Evolutionary conservation across 2,888 invertebrate genomes (phyloP).

Genomic region (Macrophya alboannulata): DNA sequence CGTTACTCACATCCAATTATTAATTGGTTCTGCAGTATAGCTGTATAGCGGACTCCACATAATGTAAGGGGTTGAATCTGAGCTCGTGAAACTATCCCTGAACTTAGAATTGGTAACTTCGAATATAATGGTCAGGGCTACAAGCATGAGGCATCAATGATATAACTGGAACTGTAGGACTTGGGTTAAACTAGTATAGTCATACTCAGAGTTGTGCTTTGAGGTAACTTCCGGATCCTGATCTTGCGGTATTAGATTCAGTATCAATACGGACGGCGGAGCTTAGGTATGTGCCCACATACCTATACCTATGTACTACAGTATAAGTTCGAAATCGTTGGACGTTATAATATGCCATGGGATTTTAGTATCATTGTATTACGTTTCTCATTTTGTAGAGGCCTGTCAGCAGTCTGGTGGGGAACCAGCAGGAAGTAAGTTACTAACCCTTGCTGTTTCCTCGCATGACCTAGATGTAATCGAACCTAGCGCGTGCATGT

Average conservation of each 20-base stretch:
- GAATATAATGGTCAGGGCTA: conserved; percentile 14
- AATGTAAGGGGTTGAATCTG: background rate
- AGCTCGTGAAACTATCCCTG: background rate
- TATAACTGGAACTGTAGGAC: background rate
- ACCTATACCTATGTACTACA: background rate
- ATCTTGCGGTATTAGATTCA: background rate
- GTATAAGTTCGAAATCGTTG: background rate
- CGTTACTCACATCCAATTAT: background rate
- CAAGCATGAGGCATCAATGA: background rate
- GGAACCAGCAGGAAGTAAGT: background rate
- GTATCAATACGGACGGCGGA: background rate
- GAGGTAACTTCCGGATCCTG: background rate
- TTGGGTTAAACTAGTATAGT: background rate
- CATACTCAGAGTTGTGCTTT: background rate
- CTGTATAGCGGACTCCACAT: background rate
- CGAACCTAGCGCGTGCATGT: background rate
- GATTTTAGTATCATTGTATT: background rate
- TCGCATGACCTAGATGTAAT: conserved; percentile 26
- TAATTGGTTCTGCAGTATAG: background rate
- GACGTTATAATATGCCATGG: background rate
- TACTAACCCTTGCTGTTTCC: background rate
- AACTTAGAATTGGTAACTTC: background rate
- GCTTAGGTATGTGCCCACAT: background rate
- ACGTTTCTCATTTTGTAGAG: background rate
- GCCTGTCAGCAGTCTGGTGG: background rate